Conservation (phyloP, 2,797 vertebrate species). For the Nyctalus aviator region DNA sequence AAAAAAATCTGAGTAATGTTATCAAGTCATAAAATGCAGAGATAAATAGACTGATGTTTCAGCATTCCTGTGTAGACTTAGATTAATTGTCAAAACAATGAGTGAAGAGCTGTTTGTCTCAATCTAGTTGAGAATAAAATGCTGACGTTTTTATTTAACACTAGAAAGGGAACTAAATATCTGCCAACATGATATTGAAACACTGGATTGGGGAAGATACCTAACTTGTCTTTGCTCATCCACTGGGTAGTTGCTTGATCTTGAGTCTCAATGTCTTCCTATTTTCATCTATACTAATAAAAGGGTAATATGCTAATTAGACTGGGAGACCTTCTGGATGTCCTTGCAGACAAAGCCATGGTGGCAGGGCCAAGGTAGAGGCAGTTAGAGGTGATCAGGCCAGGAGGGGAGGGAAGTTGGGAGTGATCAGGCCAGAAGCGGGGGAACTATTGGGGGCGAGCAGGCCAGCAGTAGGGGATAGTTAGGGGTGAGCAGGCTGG, state of each 20-base stretch:
- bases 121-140: slow-evolving; percentile 34
- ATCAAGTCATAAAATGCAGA: not conserved
- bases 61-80: not conserved
- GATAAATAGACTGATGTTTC: not conserved
- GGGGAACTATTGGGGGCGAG: too few species aligned
- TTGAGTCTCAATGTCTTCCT: not conserved
- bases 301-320: too few species aligned
- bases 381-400: too few species aligned
- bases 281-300: not conserved
- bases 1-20: slow-evolving; percentile 9
- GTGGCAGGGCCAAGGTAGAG: too few species aligned
- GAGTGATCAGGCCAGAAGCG: too few species aligned
- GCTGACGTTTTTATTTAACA: slow-evolving; percentile 29
- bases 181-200: not conserved
- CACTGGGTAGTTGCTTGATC: not conserved
- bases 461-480: too few species aligned
- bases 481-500: too few species aligned
- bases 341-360: too few species aligned
- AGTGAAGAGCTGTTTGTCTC: not conserved
- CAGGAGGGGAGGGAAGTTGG: too few species aligned
- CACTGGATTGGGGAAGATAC: not conserved
- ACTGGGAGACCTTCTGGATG: too few species aligned
- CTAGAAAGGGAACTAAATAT: not conserved
- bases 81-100: not conserved
- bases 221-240: not conserved